Conservation (phyloP, 1,140 invertebrate species). For the Musca vetustissima region DNA sequence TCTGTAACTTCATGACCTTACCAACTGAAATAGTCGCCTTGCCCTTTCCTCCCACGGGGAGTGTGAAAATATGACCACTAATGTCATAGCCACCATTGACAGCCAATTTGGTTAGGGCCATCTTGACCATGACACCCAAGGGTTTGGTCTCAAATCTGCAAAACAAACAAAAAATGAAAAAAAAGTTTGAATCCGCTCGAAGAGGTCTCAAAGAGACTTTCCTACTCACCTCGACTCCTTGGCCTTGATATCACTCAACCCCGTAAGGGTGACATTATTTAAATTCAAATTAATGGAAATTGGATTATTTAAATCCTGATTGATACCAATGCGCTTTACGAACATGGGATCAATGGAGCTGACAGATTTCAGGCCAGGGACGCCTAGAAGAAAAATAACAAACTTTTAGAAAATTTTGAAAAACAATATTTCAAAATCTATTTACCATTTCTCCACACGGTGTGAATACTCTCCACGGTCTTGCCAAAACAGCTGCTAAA, state of each 20-base stretch:
- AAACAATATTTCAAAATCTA: too few species aligned
- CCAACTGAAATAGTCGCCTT: constrained; percentile 67
- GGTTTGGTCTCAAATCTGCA: constrained; percentile 13
- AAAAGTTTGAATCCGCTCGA: too few species aligned
- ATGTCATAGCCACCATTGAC: constrained; percentile 70
- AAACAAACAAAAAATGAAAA: not conserved
- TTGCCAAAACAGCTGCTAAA: too few species aligned
- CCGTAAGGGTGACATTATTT: constrained; percentile 31
- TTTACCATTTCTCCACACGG: too few species aligned
- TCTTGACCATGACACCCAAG: not conserved
- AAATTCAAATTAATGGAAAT: constrained; percentile 32
- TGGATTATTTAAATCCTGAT: constrained; percentile 32
- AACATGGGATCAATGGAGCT: constrained; percentile 34
- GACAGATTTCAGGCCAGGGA: constrained; percentile 30
- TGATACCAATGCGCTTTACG: constrained; percentile 30
- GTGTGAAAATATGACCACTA: constrained; percentile 67
- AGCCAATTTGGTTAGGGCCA: constrained; percentile 60
- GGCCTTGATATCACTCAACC: constrained; percentile 11
- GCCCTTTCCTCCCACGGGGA: constrained; percentile 68
- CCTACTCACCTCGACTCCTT: constrained; percentile 1
- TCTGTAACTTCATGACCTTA: too few species aligned
- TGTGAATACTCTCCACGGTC: too few species aligned
- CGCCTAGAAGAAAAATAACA: constrained; percentile 26
- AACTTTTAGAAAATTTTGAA: too few species aligned
- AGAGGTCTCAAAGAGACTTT: not conserved